Evolutionary conservation across 2,888 invertebrate species (phyloP).

Genomic region (Agelastica alni): DNA sequence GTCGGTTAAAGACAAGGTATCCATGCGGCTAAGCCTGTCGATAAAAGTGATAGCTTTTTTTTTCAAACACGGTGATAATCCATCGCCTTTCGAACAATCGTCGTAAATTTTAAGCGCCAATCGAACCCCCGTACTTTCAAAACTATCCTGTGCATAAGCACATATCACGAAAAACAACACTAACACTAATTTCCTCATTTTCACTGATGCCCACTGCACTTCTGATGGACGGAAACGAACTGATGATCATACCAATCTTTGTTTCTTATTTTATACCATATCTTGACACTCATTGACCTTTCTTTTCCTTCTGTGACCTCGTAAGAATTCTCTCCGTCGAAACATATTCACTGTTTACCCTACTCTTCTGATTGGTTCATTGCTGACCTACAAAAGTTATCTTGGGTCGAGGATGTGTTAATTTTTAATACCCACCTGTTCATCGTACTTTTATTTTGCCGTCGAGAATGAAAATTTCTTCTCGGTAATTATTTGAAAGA

Average conservation of each 20-base stretch:
- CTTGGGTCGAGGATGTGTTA: slow-evolving; percentile 34
- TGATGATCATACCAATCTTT: slow-evolving; percentile 48
- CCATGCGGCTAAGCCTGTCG: slow-evolving; percentile 74
- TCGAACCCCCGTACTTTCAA: slow-evolving; percentile 65
- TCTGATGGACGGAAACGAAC: slow-evolving; percentile 45
- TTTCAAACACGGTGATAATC: slow-evolving; percentile 75
- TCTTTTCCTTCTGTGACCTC: slow-evolving; percentile 50
- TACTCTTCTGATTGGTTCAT: slow-evolving; percentile 50
- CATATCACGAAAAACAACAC: slow-evolving; percentile 48
- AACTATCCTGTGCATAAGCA: slow-evolving; percentile 46
- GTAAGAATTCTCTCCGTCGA: slow-evolving; percentile 39
- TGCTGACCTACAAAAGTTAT: slow-evolving; percentile 49
- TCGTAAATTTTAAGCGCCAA: slow-evolving; percentile 74
- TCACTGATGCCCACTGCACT: slow-evolving; percentile 38
- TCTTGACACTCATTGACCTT: slow-evolving; percentile 52
- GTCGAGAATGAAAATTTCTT: slow-evolving; percentile 27
- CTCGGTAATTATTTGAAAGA: slow-evolving; percentile 28
- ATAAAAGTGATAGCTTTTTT: slow-evolving; percentile 81
- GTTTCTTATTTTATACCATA: slow-evolving; percentile 52
- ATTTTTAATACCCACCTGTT: slow-evolving; percentile 29
- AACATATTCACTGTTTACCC: slow-evolving; percentile 41
- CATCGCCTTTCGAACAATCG: slow-evolving; percentile 73
- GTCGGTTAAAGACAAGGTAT: slow-evolving; percentile 65
- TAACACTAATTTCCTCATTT: slow-evolving; percentile 49
- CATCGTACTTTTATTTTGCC: slow-evolving; percentile 15